These are phyloP conservation scores for Chelonus insularis DNA, from an alignment of 1,140 invertebrate species.

Conservation along the genomic window DNA sequence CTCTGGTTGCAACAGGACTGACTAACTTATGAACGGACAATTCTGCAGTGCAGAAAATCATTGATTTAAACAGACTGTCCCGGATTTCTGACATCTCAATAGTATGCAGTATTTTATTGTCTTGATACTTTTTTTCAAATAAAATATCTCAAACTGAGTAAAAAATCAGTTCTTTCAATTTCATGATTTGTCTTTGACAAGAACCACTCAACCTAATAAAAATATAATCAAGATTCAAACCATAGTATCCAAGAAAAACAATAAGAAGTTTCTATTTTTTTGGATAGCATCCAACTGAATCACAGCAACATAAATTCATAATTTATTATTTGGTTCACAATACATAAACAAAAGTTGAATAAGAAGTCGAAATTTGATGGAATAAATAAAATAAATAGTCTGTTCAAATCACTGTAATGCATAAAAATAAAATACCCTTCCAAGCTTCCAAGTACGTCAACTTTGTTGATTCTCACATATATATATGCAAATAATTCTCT, in stretches of 20 bases:
- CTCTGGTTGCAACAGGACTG: not conserved
- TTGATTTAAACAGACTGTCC: constrained; percentile 7
- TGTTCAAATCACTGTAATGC: too few relatives aligned
- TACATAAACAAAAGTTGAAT: not conserved
- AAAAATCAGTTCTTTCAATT: constrained; percentile 32
- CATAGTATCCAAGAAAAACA: too few relatives aligned
- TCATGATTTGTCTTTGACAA: constrained; percentile 37
- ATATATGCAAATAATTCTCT: too few relatives aligned
- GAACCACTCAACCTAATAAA: too few relatives aligned
- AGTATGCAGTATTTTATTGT: not conserved
- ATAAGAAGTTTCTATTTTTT: too few relatives aligned
- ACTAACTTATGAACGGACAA: not conserved
- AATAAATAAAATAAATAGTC: not conserved
- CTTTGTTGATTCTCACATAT: too few relatives aligned
- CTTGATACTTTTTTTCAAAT: not conserved
- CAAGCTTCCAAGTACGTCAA: too few relatives aligned
- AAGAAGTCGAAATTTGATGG: not conserved
- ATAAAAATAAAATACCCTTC: too few relatives aligned
- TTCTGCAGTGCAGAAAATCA: constrained; percentile 18
- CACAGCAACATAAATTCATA: constrained; percentile 21
- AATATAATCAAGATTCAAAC: too few relatives aligned
- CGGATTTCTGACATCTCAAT: not conserved
- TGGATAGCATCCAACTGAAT: constrained; percentile 31
- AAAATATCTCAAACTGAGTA: not conserved
- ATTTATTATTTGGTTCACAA: constrained; percentile 19